Evolutionary conservation across 2,113 vertebrate species (phyloP).

Genomic region (Campylomormyrus tamandua): DNA sequence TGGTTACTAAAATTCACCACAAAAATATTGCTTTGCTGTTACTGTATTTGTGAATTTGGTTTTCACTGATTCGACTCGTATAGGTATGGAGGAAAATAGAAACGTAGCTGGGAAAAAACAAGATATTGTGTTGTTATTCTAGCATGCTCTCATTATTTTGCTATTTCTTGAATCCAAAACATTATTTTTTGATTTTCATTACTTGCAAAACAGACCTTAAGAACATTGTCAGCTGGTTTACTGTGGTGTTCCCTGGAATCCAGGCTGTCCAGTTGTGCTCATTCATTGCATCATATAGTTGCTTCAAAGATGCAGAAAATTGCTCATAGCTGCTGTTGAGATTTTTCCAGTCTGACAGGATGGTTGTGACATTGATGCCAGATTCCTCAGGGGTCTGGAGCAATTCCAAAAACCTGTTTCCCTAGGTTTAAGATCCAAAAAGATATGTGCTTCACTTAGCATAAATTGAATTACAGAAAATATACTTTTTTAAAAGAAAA

Average conservation of each 20-base stretch:
- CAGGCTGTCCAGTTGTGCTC: conserved; percentile 36
- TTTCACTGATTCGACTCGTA: background rate
- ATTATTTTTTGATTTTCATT: background rate
- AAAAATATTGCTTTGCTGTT: background rate
- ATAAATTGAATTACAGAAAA: background rate
- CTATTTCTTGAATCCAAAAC: background rate
- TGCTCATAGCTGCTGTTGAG: conserved; percentile 28
- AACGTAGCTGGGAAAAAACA: background rate
- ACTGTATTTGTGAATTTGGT: background rate
- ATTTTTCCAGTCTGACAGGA: conserved; percentile 55
- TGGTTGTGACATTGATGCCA: conserved; percentile 46
- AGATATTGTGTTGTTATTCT: background rate
- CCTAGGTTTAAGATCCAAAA: conserved; percentile 25
- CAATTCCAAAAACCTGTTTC: conserved; percentile 21
- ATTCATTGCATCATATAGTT: conserved; percentile 19
- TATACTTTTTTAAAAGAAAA: background rate
- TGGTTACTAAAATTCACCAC: background rate
- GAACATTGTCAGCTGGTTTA: conserved; percentile 23
- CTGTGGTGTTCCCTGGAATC: conserved; percentile 33
- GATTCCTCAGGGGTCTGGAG: conserved; percentile 28
- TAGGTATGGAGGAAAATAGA: background rate
- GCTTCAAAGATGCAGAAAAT: conserved; percentile 19
- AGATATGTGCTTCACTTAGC: background rate
- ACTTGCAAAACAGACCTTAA: conserved; percentile 26
- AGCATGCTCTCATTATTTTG: background rate